Conservation (phyloP, 1,140 invertebrate genomes). For the Tenebrio molitor region DNA sequence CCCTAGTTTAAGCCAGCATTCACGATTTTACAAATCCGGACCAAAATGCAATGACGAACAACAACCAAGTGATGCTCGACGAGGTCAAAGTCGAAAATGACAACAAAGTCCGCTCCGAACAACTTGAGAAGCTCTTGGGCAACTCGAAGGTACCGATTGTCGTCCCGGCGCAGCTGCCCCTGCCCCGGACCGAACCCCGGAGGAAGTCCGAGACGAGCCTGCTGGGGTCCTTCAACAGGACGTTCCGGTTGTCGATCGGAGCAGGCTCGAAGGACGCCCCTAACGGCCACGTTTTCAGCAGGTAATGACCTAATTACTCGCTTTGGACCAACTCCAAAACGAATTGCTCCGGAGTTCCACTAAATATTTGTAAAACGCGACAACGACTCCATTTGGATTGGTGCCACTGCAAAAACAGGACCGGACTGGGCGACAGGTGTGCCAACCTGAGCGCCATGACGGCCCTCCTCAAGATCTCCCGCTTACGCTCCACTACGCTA, state of each 20-base stretch:
- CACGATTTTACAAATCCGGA: neutral
- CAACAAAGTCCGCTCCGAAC: conserved; percentile 42
- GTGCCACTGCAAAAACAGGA: neutral
- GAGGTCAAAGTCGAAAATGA: conserved; percentile 50
- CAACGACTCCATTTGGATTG: neutral
- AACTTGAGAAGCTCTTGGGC: conserved; percentile 51
- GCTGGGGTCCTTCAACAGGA: conserved; percentile 57
- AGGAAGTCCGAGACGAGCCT: conserved; percentile 57
- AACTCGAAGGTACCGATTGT: conserved; percentile 21
- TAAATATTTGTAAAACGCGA: neutral
- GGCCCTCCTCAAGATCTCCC: too few relatives aligned
- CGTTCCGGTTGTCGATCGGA: conserved; percentile 53
- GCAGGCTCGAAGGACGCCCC: conserved; percentile 52
- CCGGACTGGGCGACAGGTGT: neutral
- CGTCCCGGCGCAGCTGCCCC: conserved; percentile 4
- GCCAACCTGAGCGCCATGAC: too few relatives aligned
- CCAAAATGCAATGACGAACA: conserved; percentile 50
- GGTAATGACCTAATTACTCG: conserved; percentile 52
- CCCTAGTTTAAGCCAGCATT: conserved; percentile 17
- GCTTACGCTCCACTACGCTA: too few relatives aligned
- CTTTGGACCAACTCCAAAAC: neutral
- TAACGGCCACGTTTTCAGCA: conserved; percentile 59
- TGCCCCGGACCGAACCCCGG: conserved; percentile 26
- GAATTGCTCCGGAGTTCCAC: neutral
- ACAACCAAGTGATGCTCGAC: conserved; percentile 53